A percentile compares a stretch with the other conserved stretches of the same genome.
These are phyloP conservation scores for Dasypus novemcinctus DNA, from an alignment of 2,113 vertebrate genomes.

Conservation along the genomic window DNA sequence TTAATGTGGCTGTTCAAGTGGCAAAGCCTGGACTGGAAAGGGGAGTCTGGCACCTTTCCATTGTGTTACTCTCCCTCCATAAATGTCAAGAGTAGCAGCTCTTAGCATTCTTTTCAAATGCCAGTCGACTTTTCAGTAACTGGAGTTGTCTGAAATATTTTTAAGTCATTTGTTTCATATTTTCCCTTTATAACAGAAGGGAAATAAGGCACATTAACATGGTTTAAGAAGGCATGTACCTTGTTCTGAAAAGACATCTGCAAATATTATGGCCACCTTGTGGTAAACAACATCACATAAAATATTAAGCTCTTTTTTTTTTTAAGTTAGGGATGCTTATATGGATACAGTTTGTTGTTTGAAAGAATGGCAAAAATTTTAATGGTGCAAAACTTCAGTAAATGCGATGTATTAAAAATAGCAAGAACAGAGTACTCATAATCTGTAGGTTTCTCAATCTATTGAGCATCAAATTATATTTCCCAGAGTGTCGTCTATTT, in stretches of 20 bases:
- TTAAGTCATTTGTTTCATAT: conserved; percentile 1
- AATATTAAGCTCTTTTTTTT: conserved; percentile 4
- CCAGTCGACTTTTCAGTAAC: neutral
- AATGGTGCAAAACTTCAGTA: too few relatives aligned
- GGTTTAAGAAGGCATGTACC: neutral
- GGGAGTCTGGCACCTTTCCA: neutral
- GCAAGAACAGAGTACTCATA: too few relatives aligned
- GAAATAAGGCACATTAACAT: neutral
- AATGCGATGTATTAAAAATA: too few relatives aligned
- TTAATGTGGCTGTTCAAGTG: neutral
- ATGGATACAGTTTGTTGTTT: neutral
- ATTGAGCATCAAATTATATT: too few relatives aligned
- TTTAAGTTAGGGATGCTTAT: neutral
- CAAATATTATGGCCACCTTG: neutral
- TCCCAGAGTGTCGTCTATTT: too few relatives aligned
- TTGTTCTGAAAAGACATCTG: conserved; percentile 30
- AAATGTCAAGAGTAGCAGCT: neutral
- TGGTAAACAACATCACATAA: neutral
- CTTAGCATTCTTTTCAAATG: conserved; percentile 15
- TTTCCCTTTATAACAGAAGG: conserved; percentile 29
- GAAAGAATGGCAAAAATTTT: too few relatives aligned
- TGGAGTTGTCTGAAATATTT: conserved; percentile 20
- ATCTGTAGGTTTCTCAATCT: too few relatives aligned
- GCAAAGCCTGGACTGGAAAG: neutral
- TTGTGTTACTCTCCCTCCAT: neutral